Percentiles rank a stretch among this genome's conserved stretches.
These are phyloP conservation scores for Datnioides undecimradiatus DNA, from an alignment of 2,113 vertebrate species.

Conservation along the genomic window DNA sequence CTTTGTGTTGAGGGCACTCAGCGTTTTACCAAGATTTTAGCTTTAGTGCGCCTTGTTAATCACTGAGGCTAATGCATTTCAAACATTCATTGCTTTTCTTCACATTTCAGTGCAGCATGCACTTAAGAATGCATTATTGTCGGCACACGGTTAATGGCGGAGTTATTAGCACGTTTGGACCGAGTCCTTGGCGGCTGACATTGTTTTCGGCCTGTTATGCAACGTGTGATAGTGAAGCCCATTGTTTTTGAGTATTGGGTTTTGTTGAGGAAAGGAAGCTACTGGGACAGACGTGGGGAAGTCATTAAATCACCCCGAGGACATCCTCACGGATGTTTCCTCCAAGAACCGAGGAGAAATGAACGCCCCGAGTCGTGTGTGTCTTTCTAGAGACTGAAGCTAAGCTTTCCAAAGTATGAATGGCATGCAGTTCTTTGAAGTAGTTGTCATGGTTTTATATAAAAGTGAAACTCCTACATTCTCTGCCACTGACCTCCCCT, in stretches of 20 bases:
- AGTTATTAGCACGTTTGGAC: neutral
- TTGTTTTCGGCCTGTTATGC: conserved; percentile 40
- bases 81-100: neutral
- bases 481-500: neutral
- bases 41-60: neutral
- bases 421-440: neutral
- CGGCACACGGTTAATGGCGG: neutral
- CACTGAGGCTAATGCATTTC: neutral
- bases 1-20: neutral
- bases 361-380: neutral
- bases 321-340: conserved; percentile 47
- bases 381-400: neutral
- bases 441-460: neutral
- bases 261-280: conserved; percentile 61
- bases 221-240: conserved; percentile 39
- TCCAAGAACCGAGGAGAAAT: conserved; percentile 28
- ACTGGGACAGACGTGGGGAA: conserved; percentile 10
- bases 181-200: neutral
- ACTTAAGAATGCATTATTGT: neutral
- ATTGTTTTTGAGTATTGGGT: conserved; percentile 56
- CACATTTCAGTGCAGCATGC: neutral
- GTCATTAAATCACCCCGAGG: conserved; percentile 26
- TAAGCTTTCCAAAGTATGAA: conserved; percentile 3
- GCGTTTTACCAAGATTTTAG: neutral
- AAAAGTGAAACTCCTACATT: neutral